Conservation (phyloP, 2,113 vertebrate species). For the Mormyrus iriodes region DNA sequence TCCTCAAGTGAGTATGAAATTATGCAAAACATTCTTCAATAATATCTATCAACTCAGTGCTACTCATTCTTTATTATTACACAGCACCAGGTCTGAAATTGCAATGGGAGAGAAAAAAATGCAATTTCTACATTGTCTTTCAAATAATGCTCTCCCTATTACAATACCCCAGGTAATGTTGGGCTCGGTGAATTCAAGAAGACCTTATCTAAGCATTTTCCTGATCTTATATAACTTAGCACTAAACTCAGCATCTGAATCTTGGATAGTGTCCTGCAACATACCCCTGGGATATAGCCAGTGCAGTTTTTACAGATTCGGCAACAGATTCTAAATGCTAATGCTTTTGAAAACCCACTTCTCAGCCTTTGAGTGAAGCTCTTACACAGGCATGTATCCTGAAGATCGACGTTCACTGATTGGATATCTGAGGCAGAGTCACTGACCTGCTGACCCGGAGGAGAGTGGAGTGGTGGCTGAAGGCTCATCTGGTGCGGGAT, state of each 20-base stretch:
- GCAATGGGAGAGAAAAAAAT: not conserved
- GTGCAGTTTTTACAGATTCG: not conserved
- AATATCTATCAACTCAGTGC: not conserved
- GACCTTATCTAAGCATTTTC: not conserved
- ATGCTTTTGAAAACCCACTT: not conserved
- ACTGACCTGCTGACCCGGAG: constrained; percentile 90
- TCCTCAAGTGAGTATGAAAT: not conserved
- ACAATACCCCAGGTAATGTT: not conserved
- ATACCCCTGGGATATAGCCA: not conserved
- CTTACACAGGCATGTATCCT: not conserved
- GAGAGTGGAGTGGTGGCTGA: constrained; percentile 87
- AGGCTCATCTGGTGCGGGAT: constrained; percentile 92
- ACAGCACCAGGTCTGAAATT: not conserved
- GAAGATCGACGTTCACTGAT: not conserved
- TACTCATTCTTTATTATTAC: not conserved
- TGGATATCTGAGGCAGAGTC: not conserved
- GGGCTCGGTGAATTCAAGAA: not conserved
- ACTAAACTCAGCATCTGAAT: not conserved
- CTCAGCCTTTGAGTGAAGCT: not conserved
- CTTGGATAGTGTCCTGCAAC: not conserved
- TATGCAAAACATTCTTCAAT: not conserved
- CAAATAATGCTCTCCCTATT: not conserved
- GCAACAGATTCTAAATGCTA: not conserved
- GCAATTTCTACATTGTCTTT: not conserved
- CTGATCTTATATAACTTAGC: not conserved